Evolutionary conservation across 2,797 vertebrate genomes (phyloP).

Genomic region (Onychomys arenicola): DNA sequence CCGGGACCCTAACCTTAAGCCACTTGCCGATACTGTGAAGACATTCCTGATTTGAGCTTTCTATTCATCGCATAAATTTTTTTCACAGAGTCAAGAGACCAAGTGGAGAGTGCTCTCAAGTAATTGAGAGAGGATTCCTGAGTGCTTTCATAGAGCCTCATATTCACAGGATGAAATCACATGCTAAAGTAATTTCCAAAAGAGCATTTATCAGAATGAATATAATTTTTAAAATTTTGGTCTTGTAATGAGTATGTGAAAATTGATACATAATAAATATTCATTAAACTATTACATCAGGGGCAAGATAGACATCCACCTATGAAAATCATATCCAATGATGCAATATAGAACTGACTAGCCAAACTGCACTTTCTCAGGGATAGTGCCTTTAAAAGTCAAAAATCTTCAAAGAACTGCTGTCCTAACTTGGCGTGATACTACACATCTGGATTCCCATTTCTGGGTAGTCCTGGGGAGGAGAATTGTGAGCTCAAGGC

Average conservation of each 20-base stretch:
- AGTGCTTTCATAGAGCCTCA: slow-evolving; percentile 5
- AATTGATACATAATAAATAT: neutral
- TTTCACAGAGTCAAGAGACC: slow-evolving; percentile 68
- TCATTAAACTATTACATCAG: neutral
- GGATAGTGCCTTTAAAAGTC: neutral
- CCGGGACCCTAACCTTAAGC: slow-evolving; percentile 81
- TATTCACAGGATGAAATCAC: neutral
- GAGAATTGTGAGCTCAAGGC: neutral
- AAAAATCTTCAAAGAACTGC: neutral
- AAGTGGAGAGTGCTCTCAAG: slow-evolving; percentile 50
- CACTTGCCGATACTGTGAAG: slow-evolving; percentile 76
- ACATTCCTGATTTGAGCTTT: slow-evolving; percentile 68
- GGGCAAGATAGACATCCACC: slow-evolving; percentile 7
- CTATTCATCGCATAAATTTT: slow-evolving; percentile 65
- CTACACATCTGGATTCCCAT: neutral
- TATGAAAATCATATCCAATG: slow-evolving; percentile 17
- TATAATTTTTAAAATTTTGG: neutral
- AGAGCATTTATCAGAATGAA: neutral
- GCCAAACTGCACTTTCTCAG: neutral
- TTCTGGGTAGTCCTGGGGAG: neutral
- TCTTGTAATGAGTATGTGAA: slow-evolving; percentile 37
- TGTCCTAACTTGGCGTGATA: neutral
- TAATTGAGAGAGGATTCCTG: neutral
- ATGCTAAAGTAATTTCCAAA: slow-evolving; percentile 63
- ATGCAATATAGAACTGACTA: neutral